phyloP scores from a whole-genome alignment of 2,113 vertebrate genomes.

The Morone saxatilis region DNA sequence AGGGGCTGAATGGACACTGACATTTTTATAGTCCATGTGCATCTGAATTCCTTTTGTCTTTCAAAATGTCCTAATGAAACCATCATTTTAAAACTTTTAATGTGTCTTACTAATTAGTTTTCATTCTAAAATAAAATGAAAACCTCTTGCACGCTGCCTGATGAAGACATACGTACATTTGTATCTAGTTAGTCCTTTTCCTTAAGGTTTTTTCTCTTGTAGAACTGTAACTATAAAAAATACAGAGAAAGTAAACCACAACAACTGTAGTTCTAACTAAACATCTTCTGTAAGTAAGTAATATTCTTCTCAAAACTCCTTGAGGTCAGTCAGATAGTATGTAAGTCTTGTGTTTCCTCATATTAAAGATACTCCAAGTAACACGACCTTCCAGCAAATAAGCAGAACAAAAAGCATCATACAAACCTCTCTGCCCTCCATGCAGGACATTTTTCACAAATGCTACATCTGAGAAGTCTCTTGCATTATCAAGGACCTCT shows the following conservation, averaged over 20 bases:
- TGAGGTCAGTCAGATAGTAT: neutral
- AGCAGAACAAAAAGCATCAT: constrained; percentile 13
- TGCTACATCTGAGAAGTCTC: neutral
- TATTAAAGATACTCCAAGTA: neutral
- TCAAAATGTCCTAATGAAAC: neutral
- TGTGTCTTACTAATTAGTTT: neutral
- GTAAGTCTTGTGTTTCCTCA: neutral
- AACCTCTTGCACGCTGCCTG: neutral
- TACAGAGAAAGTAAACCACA: neutral
- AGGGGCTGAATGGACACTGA: neutral
- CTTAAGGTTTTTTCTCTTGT: neutral
- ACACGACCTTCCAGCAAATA: constrained; percentile 1
- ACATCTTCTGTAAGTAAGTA: too few species aligned
- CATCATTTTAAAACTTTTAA: neutral
- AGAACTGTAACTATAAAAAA: neutral
- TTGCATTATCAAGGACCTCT: constrained; percentile 12
- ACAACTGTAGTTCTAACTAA: too few species aligned
- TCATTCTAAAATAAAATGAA: neutral
- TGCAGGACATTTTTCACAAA: constrained; percentile 31
- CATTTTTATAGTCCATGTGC: neutral
- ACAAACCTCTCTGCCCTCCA: constrained; percentile 20
- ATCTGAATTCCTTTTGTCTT: neutral
- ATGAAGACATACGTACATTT: neutral
- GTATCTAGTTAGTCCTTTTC: neutral
- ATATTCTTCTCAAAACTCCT: too few species aligned